A percentile compares a stretch with the other conserved stretches of the same genome.
phyloP scores from a whole-genome alignment of 2,888 invertebrate species.

The Julus scanicus region DNA sequence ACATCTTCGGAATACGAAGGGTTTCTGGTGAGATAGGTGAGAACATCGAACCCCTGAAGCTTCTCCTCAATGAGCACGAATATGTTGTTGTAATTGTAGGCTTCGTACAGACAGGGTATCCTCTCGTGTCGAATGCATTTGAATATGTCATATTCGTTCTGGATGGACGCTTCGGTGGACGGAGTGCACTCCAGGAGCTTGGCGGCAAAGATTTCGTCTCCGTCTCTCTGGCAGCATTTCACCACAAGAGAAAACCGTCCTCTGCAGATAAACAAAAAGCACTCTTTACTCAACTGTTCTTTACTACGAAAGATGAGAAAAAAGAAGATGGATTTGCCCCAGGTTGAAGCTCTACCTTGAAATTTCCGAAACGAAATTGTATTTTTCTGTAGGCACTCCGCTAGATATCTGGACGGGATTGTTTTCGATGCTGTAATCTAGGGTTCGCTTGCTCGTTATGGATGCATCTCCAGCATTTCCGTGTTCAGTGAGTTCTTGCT shows the following conservation, averaged over 20 bases:
- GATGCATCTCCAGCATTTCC: constrained; percentile 77
- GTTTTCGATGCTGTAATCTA: constrained; percentile 81
- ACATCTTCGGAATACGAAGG: constrained; percentile 94
- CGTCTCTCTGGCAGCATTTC: constrained; percentile 76
- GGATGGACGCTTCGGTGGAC: constrained; percentile 70
- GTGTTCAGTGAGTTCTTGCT: constrained; percentile 86
- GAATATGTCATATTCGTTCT: constrained; percentile 82
- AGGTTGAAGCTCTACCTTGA: constrained; percentile 67
- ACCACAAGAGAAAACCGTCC: constrained; percentile 88
- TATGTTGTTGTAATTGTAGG: constrained; percentile 69
- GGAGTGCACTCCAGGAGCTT: constrained; percentile 75
- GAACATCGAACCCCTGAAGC: constrained; percentile 86
- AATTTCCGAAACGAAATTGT: constrained; percentile 87
- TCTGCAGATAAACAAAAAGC: constrained; percentile 65
- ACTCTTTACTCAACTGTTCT: too few relatives aligned
- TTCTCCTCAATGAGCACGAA: constrained; percentile 72
- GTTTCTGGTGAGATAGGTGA: constrained; percentile 86
- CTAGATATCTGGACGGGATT: constrained; percentile 79
- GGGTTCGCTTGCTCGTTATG: constrained; percentile 70
- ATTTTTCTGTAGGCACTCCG: constrained; percentile 75
- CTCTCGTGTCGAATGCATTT: constrained; percentile 87
- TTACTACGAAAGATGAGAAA: neutral
- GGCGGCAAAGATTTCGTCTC: constrained; percentile 79
- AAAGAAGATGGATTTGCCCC: neutral
- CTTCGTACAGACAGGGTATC: constrained; percentile 78